Conservation (phyloP, 2,888 invertebrate genomes). For the Erpobdella octoculata region DNA sequence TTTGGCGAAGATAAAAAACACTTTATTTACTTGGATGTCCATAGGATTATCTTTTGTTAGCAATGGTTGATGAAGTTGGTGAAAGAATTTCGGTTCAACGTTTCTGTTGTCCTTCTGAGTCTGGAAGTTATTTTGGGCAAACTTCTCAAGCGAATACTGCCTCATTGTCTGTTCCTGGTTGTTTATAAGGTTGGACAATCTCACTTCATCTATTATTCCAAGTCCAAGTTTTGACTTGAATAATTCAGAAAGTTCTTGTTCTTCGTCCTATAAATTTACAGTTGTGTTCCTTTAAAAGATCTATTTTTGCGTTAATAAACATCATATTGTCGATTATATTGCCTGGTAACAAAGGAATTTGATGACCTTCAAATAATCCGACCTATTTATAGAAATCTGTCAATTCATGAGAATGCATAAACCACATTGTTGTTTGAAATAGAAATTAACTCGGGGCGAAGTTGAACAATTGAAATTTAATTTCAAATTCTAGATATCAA, state of each 20-base stretch:
- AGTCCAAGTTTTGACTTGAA: slow-evolving; percentile 27
- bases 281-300: no score
- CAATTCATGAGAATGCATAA: no score
- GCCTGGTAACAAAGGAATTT: background rate
- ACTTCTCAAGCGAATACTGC: slow-evolving; percentile 8
- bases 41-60: slow-evolving; percentile 11
- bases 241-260: slow-evolving; percentile 28
- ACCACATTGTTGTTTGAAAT: no score
- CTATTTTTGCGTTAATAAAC: no score
- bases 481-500: no score
- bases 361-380: no score
- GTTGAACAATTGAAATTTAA: no score
- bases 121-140: slow-evolving; percentile 19
- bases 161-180: slow-evolving; percentile 16
- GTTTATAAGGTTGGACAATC: slow-evolving; percentile 8
- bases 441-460: no score
- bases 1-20: no score
- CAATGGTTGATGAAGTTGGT: slow-evolving; percentile 1
- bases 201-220: slow-evolving; percentile 7
- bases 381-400: no score
- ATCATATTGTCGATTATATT: background rate
- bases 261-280: slow-evolving; percentile 27
- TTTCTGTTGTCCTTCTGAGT: background rate
- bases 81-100: background rate
- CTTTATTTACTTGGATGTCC: slow-evolving; percentile 18